These are phyloP conservation scores for Crotalus horridus DNA, from an alignment of 2,113 vertebrate genomes.

Conservation along the genomic window DNA sequence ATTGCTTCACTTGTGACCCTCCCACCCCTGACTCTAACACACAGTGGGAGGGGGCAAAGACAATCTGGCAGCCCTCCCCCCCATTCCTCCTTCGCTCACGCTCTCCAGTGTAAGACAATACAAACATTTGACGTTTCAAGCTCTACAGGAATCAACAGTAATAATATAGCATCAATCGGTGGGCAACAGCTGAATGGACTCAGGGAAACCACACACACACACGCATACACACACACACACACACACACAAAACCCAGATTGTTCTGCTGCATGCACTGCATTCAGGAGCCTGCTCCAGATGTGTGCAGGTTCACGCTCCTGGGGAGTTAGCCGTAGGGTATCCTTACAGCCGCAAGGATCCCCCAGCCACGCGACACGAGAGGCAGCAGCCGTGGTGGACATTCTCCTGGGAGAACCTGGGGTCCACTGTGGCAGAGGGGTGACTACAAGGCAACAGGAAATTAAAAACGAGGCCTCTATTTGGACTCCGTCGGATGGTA, in stretches of 20 bases:
- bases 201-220: neutral
- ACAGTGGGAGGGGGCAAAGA: neutral
- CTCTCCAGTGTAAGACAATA: constrained; percentile 16
- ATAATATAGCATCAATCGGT: neutral
- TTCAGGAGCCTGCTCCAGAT: neutral
- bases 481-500: constrained; percentile 77
- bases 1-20: neutral
- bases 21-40: neutral
- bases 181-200: neutral
- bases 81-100: neutral
- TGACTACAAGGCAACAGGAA: neutral
- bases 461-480: constrained; percentile 2
- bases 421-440: neutral
- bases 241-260: neutral
- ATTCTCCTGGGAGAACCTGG: neutral
- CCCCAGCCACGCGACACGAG: neutral
- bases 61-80: neutral
- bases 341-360: neutral
- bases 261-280: neutral
- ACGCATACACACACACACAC: neutral
- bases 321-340: neutral
- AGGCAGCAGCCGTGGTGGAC: neutral
- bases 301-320: neutral
- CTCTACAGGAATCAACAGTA: constrained; percentile 16
- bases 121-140: constrained; percentile 26